Conservation (phyloP, 2,888 invertebrate species). For the Leptinotarsa tumamoca region DNA sequence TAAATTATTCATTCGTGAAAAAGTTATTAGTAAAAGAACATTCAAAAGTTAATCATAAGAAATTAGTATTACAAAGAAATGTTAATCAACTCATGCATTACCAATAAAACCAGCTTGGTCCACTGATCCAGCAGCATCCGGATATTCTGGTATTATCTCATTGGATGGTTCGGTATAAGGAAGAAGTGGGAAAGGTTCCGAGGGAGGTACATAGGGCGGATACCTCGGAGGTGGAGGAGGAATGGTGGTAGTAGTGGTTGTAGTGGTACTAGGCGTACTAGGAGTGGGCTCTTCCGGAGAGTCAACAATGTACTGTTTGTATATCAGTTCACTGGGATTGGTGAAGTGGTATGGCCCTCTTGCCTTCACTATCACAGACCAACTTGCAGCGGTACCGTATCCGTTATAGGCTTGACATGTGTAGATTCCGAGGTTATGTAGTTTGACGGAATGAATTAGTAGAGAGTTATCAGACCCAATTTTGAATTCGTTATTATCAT, state of each 20-base stretch:
- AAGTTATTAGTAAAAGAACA: conserved; percentile 24
- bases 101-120: conserved; percentile 46
- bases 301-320: conserved; percentile 72
- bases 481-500: conserved; percentile 76
- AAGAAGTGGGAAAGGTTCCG: conserved; percentile 52
- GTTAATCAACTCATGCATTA: conserved; percentile 45
- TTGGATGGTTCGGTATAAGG: conserved; percentile 49
- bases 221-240: conserved; percentile 44
- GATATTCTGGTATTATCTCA: conserved; percentile 49
- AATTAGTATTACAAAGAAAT: conserved; percentile 22
- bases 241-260: conserved; percentile 44
- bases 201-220: conserved; percentile 49
- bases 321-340: conserved; percentile 71
- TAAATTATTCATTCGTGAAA: neutral
- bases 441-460: conserved; percentile 77
- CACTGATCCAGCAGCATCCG: conserved; percentile 38
- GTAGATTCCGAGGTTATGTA: conserved; percentile 85
- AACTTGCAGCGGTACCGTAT: conserved; percentile 77
- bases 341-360: conserved; percentile 76
- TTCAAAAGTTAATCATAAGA: conserved; percentile 11
- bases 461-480: conserved; percentile 81
- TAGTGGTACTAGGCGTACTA: conserved; percentile 51
- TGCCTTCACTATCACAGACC: conserved; percentile 80
- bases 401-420: conserved; percentile 93
- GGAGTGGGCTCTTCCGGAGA: conserved; percentile 66